Base-by-base conservation (phyloP, 35 echinoderm and acorn worm genomes). In the Apostichopus japonicus region DNA sequence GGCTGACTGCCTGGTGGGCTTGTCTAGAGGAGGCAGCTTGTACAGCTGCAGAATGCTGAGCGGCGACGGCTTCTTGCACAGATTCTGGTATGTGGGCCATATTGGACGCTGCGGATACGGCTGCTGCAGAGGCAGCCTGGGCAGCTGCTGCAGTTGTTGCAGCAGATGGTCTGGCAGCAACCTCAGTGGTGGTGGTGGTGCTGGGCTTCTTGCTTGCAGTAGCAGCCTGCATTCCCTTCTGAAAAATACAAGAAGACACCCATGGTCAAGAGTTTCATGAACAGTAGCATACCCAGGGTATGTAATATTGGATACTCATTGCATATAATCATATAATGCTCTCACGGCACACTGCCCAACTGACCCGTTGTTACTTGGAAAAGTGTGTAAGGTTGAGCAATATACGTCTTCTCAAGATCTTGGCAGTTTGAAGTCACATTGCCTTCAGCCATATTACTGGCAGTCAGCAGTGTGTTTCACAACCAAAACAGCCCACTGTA, bases 181-280 rank as follows among this genome's bases (percentile, higher is more conserved):
- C 81, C 6, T 84, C 81, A 89, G 56, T 89, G 24, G 86, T 89
- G 86, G 57, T 61, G 57, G 57, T 61, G 62, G 86, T 89, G 86
- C 77, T 91, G 90, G 90, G 90, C 53, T 91, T 91, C 62, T 72
- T 75, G 23, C 86, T 89, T 52, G 90, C 55, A 59, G 71, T 78
- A 91, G 90, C 90, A 78, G 90, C 90, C 58, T 91, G 90, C 90
- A 91, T 91, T 58, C 90, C 90, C 58, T 91, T 91, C 90, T 91
- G 90, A 23, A 91, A 56, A 53, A 75, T 67, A 67, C 11, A 13
- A 61, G 57, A 61, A 61, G 13, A 61, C 13, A 61, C 57, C 33
- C 2, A 44, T 44, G 33, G 33, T 44, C 33, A 44, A 61, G 13
- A 61, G 13, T 0, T 22, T 21, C 71, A 75, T 21, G 71, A 75